Evolutionary conservation across 2,797 vertebrate genomes (phyloP).

Genomic region (Cuculus canorus): DNA sequence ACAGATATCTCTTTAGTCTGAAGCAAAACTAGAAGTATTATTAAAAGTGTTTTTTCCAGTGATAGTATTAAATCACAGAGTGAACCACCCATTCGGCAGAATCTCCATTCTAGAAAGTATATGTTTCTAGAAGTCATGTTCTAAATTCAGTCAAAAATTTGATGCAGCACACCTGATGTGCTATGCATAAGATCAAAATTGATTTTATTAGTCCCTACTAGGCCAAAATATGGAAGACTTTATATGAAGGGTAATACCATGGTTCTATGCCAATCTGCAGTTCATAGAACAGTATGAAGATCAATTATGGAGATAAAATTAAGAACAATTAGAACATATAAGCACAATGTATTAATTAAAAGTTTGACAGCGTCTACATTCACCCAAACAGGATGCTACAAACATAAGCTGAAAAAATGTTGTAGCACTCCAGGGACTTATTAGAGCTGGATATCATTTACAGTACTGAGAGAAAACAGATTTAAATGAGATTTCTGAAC

Average conservation of each 20-base stretch:
- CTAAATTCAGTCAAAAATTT: not conserved
- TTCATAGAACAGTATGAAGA: not conserved
- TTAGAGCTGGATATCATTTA: not conserved
- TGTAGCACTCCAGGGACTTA: not conserved
- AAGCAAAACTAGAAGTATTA: not conserved
- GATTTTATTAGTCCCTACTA: not conserved
- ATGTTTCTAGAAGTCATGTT: not conserved
- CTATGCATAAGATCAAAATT: not conserved
- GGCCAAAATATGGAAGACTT: not conserved
- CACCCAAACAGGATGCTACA: not conserved
- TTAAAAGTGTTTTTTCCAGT: accelerated
- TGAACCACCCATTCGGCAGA: not conserved
- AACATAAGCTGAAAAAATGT: not conserved
- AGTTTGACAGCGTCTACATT: not conserved
- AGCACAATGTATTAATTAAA: not conserved
- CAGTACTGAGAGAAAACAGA: not conserved
- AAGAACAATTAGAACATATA: not conserved
- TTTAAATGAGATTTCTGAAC: not conserved
- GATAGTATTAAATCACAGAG: not conserved
- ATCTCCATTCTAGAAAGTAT: not conserved
- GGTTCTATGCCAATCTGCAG: not conserved
- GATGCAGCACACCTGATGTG: not conserved
- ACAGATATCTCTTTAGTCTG: not conserved
- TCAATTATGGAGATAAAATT: not conserved
- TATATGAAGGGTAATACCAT: not conserved